Percentiles rank a stretch among this genome's conserved stretches.
Conservation (phyloP, 2,888 invertebrate species). For the Laspeyria flexula region DNA sequence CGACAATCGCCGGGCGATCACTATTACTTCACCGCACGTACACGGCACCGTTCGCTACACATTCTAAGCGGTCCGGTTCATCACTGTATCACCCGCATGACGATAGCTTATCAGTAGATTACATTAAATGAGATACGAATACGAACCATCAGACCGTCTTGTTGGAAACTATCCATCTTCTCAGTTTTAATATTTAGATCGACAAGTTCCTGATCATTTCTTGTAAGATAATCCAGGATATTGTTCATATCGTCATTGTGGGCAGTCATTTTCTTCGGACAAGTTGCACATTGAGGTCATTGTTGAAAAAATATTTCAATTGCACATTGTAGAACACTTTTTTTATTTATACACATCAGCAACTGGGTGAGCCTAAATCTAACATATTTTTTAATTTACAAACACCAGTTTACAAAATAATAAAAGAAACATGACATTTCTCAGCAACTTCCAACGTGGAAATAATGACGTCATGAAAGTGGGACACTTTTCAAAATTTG, state of each 20-base stretch:
- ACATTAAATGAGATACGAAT: constrained; percentile 44
- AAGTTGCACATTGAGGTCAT: constrained; percentile 55
- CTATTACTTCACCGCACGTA: constrained; percentile 76
- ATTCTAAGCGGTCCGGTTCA: constrained; percentile 46
- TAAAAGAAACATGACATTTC: constrained; percentile 74
- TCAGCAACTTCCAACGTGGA: constrained; percentile 88
- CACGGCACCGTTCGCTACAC: constrained; percentile 56
- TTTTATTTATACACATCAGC: constrained; percentile 29
- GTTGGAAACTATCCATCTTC: constrained; percentile 75
- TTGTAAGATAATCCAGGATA: constrained; percentile 74
- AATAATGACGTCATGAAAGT: constrained; percentile 87
- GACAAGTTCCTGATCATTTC: constrained; percentile 66
- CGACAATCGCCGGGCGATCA: constrained; percentile 62
- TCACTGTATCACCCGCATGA: constrained; percentile 47
- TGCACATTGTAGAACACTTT: constrained; percentile 20
- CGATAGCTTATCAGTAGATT: constrained; percentile 67
- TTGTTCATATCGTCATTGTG: constrained; percentile 73
- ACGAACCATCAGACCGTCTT: constrained; percentile 75
- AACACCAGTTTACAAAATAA: constrained; percentile 66
- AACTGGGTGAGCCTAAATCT: constrained; percentile 32
- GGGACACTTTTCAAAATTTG: constrained; percentile 72
- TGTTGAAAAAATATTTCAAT: constrained; percentile 41
- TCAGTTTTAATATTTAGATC: constrained; percentile 55
- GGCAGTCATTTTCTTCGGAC: constrained; percentile 68
- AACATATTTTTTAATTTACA: constrained; percentile 50